Base-by-base conservation (phyloP, 2,888 invertebrate genomes). In the Strigamia transsilvanica region DNA sequence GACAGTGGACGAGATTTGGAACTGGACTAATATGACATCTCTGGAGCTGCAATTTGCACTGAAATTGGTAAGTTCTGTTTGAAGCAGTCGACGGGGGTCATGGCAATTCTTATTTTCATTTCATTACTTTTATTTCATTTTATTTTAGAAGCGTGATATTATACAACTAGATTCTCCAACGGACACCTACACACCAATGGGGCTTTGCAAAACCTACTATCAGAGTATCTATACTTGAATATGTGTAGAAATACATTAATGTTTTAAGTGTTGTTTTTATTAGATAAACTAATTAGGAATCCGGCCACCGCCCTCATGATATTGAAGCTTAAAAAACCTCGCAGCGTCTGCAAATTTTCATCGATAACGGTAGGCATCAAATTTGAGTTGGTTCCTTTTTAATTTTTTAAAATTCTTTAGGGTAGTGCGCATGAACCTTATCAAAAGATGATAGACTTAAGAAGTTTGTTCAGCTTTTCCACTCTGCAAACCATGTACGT, bases 391-490 rank as follows among this genome's bases (percentile, higher is more conserved):
- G 46, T 10, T 46, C 2, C 12, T 46, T 46, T 13, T 46, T 46
- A 6, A 6, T 46, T 12, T 7, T 46, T 10, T 46, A 12, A 46
- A 7, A 46, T 46, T 5, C 7, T 34, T 4, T 15, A 61, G 61
- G 61, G 61, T 3, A 61, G 61, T 61, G 61, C n/a, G 4, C 61
- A 61, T n/a, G 61, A 61, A n/a, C 61, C 61, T 9, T 61, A 15
- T 61, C 61, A 61, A 61, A 61, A 61, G 10, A 61, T 21, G 18
- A 5, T n/a, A 61, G 61, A 61, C 18, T 21, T 61, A n/a, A 18
- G 61, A 21, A 18, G n/a, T 61, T 18, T 61, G 3, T 61, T 61
- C 23, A 61, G 23, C n/a, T 61, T 61, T 61, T 2, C 2, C 18
- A 21, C 61, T 61, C 3, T 61, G 9, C 61, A 61, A 23, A 61